Evolutionary conservation across 2,113 vertebrate genomes (phyloP), one percentile per base, ranked within the genome.

Genomic region (Cinclus mexicanus): DNA sequence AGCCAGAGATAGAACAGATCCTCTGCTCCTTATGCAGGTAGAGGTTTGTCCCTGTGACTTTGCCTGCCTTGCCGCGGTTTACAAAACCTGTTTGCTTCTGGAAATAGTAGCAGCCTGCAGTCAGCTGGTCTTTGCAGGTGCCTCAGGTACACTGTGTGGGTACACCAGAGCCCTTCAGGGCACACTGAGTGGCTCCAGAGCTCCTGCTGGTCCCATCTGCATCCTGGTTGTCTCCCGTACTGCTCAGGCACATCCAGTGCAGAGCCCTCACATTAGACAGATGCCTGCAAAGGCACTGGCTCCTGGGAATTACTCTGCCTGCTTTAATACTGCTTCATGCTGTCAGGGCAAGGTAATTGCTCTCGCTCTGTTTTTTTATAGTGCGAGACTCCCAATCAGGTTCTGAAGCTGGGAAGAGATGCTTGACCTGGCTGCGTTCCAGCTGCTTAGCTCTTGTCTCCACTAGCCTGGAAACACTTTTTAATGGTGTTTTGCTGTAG

Each of bases 391-490:
- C 56, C 64, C 85, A 95, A 77, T 94, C 86, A 92, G 86, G 89
- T 88, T 60, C 55, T 81, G 95, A 87, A 90, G 72, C 91, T 75
- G 28, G 91, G 91, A 77, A 89, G 96, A 84, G 93, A 94, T 94
- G 94, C 86, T 92, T 75, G 52, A 76, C 44, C 80, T 97, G 93
- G 96, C 94, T 71, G 21, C 0, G 0, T 78, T 93, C 95, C 96
- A 96, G 47, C 86, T 94, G 79, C 90, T 96, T 77, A 90, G 90
- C 92, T 93, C 59, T 91, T 69, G 29, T 85, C 90, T 95, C 83
- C 5, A 8, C 85, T 86, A 90, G 95, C 89, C 92, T 81, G 72
- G 95, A 93, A 95, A 89, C 14, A 4, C n/a, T 28, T 89, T 92
- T 95, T 94, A 81, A 68, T 96, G 89, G 52, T 87, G 60, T 93